Conservation (phyloP, 2,113 vertebrate species). For the Eptatretus burgeri region DNA sequence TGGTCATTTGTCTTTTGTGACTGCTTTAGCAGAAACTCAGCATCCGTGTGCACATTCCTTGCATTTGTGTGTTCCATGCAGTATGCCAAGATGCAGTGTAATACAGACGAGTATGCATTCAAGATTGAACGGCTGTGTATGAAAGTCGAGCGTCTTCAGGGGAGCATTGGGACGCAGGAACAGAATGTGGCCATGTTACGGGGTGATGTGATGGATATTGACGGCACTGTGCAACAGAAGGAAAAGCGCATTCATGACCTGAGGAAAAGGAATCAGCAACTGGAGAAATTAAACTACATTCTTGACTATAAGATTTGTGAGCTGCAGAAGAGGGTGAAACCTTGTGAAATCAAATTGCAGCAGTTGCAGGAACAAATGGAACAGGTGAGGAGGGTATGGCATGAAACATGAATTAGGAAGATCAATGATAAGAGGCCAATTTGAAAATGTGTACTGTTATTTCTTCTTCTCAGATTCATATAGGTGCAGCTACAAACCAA, state of each 20-base stretch:
- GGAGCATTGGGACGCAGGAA: constrained; percentile 35
- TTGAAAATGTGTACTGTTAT: too few relatives aligned
- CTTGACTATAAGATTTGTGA: constrained; percentile 39
- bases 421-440: too few relatives aligned
- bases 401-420: too few relatives aligned
- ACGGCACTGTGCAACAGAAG: constrained; percentile 46
- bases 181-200: constrained; percentile 38
- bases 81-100: constrained; percentile 38
- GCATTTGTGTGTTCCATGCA: too few relatives aligned
- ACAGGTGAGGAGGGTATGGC: too few relatives aligned
- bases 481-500: too few relatives aligned
- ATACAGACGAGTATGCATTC: constrained; percentile 26
- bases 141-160: constrained; percentile 37
- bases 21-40: too few relatives aligned
- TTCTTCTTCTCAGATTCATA: too few relatives aligned
- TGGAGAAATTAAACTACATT: constrained; percentile 45
- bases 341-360: too few relatives aligned
- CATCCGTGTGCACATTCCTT: too few relatives aligned
- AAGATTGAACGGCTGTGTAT: constrained; percentile 28
- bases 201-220: constrained; percentile 35
- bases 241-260: constrained; percentile 35
- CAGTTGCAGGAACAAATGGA: too few relatives aligned
- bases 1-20: too few relatives aligned
- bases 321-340: constrained; percentile 32
- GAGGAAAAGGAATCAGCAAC: constrained; percentile 44